These are phyloP conservation scores for Acestrorhynchus altus DNA, from an alignment of 2,797 vertebrate species.

Conservation along the genomic window DNA sequence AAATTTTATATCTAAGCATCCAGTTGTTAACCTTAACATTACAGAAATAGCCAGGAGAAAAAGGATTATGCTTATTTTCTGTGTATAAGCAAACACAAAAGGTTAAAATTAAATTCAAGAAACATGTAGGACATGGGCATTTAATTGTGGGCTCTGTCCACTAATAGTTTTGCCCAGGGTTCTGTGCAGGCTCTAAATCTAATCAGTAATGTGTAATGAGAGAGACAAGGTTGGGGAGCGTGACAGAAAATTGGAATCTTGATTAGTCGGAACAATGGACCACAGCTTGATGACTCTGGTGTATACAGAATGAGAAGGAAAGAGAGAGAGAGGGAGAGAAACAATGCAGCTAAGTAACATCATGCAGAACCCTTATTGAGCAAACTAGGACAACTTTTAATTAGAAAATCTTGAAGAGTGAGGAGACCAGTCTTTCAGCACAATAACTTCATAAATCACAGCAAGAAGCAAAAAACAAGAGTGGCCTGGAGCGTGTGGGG, in stretches of 20 bases:
- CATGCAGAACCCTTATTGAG: background rate
- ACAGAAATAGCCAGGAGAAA: too few relatives aligned
- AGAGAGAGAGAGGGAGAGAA: background rate
- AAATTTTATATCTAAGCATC: too few relatives aligned
- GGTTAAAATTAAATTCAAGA: too few relatives aligned
- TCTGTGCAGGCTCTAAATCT: background rate
- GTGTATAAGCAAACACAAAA: too few relatives aligned
- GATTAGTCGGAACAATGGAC: constrained; percentile 12
- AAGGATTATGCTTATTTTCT: too few relatives aligned
- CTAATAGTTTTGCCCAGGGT: background rate
- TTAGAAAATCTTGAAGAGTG: background rate
- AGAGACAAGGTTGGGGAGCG: background rate
- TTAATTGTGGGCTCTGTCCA: background rate
- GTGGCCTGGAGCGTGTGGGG: background rate
- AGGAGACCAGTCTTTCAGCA: background rate
- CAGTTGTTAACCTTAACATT: too few relatives aligned
- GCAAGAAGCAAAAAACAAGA: background rate
- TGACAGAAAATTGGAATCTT: background rate
- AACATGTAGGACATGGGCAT: background rate
- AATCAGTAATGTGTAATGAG: background rate
- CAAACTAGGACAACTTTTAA: background rate
- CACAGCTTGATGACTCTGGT: background rate
- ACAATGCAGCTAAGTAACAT: background rate
- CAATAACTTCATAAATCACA: background rate
- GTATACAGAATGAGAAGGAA: background rate